Conservation (phyloP, 2,888 invertebrate genomes). For the Tetramorium bicarinatum region DNA sequence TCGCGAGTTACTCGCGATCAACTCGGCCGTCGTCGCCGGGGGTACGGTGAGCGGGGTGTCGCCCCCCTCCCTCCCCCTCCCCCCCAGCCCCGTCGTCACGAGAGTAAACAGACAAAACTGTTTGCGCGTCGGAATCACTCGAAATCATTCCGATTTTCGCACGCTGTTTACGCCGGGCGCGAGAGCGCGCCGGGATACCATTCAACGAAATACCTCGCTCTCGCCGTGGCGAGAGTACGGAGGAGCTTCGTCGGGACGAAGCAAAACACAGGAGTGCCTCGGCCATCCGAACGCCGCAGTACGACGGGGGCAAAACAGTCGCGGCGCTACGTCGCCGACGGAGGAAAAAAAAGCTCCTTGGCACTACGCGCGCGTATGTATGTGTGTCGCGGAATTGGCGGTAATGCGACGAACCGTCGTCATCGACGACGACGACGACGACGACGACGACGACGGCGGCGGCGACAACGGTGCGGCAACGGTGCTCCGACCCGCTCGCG, state of each 20-base stretch:
- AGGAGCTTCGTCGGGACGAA: neutral
- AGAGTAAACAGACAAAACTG: slow-evolving; percentile 3
- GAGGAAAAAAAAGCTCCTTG: slow-evolving; percentile 5
- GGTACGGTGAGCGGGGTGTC: neutral
- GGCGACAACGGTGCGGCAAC: neutral
- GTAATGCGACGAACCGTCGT: slow-evolving; percentile 1
- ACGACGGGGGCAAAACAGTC: slow-evolving; percentile 5
- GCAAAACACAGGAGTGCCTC: slow-evolving; percentile 25
- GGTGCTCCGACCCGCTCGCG: neutral
- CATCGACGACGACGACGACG: neutral
- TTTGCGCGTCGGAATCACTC: slow-evolving; percentile 29
- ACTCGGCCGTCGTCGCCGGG: neutral
- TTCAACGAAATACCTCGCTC: neutral
- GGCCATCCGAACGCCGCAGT: neutral
- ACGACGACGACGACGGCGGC: neutral
- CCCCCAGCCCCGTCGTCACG: neutral
- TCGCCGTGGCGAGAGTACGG: too few species aligned
- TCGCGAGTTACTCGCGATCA: slow-evolving; percentile 3
- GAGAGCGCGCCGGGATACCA: neutral
- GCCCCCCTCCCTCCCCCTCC: neutral
- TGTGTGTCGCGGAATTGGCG: neutral
- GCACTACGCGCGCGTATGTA: neutral
- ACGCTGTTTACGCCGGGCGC: slow-evolving; percentile 10
- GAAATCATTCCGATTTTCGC: slow-evolving; percentile 1
- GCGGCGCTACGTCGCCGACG: slow-evolving; percentile 37